Evolutionary conservation across 2,113 vertebrate genomes (phyloP), one percentile per base, ranked within the genome.

Genomic region (Emydura subglobosa): DNA sequence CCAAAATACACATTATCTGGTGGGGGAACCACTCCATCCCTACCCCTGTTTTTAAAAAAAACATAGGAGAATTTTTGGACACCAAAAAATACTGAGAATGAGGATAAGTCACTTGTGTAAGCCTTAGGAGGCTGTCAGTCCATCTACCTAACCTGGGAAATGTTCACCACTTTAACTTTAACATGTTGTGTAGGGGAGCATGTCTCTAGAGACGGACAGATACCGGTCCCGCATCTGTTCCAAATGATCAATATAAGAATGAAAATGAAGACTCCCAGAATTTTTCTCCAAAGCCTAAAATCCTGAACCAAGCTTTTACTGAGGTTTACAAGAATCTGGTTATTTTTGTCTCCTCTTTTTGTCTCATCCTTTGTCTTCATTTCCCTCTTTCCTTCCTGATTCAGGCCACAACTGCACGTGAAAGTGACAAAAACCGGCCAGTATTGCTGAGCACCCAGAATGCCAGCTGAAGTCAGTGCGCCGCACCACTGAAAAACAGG

Each of bases 351-450:
- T 39, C 42, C 54, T 51, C 34, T 51, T 6, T 50, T 50, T 50
- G 49, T 19, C 51, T 85, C 89, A 29, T 39, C 47, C 59, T 51
- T 34, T 9, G 0, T 29, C 39, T 72, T 10, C 19, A 39, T 39
- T 21, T 8, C 29, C 12, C 76, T 55, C 84, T 83, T 34, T 17
- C 7, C 27, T 49, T 16, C 55, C 42, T 57, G 34, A 39, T 87
- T 87, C 74, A 59, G 68, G 9, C 42, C 9, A 25, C 87, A 21
- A 14, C 19, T 19, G 31, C 65, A 91, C 57, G 22, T 1, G 49
- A 42, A 86, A 86, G 27, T 0, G 0, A 9, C 8, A 8, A 42
- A 42, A 74, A 42, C 10, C 10, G 10, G 5, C 11, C 39, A 74
- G 21, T 25, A 25, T 42, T 5, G 10, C n/a, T 42, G 39, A 74